phyloP scores from a whole-genome alignment of 2,888 invertebrate genomes.

The Agriopis leucophaearia region DNA sequence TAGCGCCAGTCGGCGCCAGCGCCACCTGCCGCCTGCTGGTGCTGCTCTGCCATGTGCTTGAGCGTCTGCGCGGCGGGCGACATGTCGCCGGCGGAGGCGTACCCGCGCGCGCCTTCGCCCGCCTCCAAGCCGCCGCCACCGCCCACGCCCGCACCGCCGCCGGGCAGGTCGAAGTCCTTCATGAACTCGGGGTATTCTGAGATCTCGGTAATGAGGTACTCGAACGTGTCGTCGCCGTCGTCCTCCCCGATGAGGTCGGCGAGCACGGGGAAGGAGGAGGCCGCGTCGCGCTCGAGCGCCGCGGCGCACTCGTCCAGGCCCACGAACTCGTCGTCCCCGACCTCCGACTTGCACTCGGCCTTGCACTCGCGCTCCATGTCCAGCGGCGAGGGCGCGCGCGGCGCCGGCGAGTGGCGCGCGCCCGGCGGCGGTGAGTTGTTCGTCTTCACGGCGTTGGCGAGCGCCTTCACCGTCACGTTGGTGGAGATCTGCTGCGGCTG shows the following conservation, averaged over 20 bases:
- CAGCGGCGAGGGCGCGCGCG: slow-evolving; percentile 92
- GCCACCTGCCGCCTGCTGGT: slow-evolving; percentile 91
- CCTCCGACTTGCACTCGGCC: slow-evolving; percentile 93
- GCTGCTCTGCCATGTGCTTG: slow-evolving; percentile 99
- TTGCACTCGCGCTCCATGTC: slow-evolving; percentile 93
- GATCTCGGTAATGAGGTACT: slow-evolving; percentile 95
- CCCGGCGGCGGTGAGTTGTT: slow-evolving; percentile 73
- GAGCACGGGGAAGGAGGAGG: slow-evolving; percentile 91
- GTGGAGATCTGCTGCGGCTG: slow-evolving; percentile 96
- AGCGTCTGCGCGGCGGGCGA: slow-evolving; percentile 98
- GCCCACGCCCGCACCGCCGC: slow-evolving; percentile 56
- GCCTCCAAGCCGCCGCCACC: slow-evolving; percentile 72
- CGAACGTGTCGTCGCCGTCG: slow-evolving; percentile 93
- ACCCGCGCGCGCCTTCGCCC: slow-evolving; percentile 78
- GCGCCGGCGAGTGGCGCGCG: slow-evolving; percentile 71
- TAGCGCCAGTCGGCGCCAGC: slow-evolving; percentile 86
- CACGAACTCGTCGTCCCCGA: slow-evolving; percentile 94
- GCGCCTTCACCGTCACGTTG: slow-evolving; percentile 94
- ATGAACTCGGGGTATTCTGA: slow-evolving; percentile 94
- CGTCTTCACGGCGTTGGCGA: slow-evolving; percentile 82
- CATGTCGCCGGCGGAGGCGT: slow-evolving; percentile 88
- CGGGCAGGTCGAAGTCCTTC: slow-evolving; percentile 91
- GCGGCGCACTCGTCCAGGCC: slow-evolving; percentile 94
- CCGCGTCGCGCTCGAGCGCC: slow-evolving; percentile 94
- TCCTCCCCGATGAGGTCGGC: slow-evolving; percentile 94